Percentiles rank a stretch among this genome's conserved stretches.
Evolutionary conservation across 2,888 invertebrate species (phyloP).

Genomic region (Andrena flavipes): DNA sequence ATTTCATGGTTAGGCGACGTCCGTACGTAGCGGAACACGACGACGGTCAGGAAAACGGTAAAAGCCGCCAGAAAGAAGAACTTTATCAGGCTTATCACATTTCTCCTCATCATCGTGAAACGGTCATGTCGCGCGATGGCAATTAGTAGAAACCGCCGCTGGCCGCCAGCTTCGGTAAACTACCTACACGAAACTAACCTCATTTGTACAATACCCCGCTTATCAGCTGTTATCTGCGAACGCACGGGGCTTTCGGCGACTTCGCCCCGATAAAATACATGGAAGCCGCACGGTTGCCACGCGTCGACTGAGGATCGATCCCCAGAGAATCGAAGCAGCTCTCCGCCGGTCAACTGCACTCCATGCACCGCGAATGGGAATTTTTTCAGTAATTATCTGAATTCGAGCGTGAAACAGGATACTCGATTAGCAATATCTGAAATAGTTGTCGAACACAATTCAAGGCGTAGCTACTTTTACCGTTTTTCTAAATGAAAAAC

Average conservation of each 20-base stretch:
- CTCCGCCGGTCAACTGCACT: slow-evolving; percentile 16
- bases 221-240: slow-evolving; percentile 54
- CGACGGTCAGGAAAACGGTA: slow-evolving; percentile 80
- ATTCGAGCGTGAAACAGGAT: too few relatives aligned
- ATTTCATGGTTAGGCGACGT: slow-evolving; percentile 63
- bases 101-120: slow-evolving; percentile 81
- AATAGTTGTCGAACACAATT: too few relatives aligned
- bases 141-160: slow-evolving; percentile 15
- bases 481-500: too few relatives aligned
- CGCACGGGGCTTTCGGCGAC: neutral
- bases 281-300: slow-evolving; percentile 42
- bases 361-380: neutral
- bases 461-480: too few relatives aligned
- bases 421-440: too few relatives aligned
- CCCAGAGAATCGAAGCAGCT: slow-evolving; percentile 33
- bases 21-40: slow-evolving; percentile 81
- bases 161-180: slow-evolving; percentile 29
- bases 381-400: too few relatives aligned
- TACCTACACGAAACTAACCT: slow-evolving; percentile 51
- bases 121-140: slow-evolving; percentile 56
- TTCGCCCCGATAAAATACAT: slow-evolving; percentile 16
- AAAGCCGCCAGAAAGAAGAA: slow-evolving; percentile 79
- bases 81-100: slow-evolving; percentile 82
- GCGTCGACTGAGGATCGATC: slow-evolving; percentile 57
- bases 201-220: slow-evolving; percentile 37